Evolutionary conservation across 2,888 invertebrate species (phyloP), one percentile per base, ranked within the genome.

Genomic region (Spilarctia lutea): DNA sequence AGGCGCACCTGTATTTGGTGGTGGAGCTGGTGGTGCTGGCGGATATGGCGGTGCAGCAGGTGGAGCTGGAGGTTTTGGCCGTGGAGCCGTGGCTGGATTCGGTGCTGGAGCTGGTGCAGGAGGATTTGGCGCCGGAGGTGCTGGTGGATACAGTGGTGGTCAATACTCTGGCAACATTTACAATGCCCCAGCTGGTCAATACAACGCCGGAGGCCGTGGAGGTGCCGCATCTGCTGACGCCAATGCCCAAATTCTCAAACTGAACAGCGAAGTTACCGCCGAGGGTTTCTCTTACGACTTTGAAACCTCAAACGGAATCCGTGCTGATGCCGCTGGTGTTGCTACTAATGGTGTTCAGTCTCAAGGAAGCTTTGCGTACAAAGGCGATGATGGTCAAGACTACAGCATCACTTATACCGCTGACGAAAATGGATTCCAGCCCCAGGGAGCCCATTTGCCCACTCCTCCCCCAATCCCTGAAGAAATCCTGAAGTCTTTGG

Each of bases 381-480:
- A 95, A 89, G 96, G 96, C 45, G 95, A 95, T 72, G 96, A 96
- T 87, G 96, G 96, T 67, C 95, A 95, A 81, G 95, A 95, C 86
- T 96, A 96, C 92, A 93, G 92, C 90, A 94, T 96, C 88, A 91
- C 92, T 0, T 96, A 96, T 88, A 96, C 95, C 63, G 96, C 95
- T 90, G 96, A 96, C 69, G 95, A 96, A 90, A 96, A 96, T 79
- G 96, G 96, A 13, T 96, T 85, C 92, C 92, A 91, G 85, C 95
- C 96, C 75, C 92, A 89, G 83, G 96, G 96, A 71, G 95, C 95
- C 71, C 96, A 96, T 84, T 86, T 96, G 69, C 96, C 96, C 75
- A 95, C 96, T 65, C 96, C 92, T 81, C 96, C 96, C 42, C 96
- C 96, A 65, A 96, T 95, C 87, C 96, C 96, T 0, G 96, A 95